phyloP scores from a whole-genome alignment of 37 sponge, comb jelly and placozoan genomes.

The Ianthella basta region DNA sequence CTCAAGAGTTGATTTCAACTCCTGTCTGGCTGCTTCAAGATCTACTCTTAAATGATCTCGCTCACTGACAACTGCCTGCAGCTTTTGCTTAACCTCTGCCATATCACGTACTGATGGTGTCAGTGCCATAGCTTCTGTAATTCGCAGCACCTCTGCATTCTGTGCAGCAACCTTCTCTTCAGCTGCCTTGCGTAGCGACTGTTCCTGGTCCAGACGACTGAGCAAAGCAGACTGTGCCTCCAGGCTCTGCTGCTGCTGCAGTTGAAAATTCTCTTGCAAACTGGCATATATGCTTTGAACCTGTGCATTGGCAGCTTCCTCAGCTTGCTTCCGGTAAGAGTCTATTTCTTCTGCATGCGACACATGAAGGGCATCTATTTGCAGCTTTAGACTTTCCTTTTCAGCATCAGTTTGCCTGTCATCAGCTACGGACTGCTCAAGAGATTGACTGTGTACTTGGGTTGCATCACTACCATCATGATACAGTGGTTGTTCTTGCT shows the following conservation, averaged over 20 bases:
- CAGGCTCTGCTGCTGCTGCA: conserved; percentile 43
- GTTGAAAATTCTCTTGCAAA: conserved; percentile 39
- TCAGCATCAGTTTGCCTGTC: conserved; percentile 16
- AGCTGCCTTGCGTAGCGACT: neutral
- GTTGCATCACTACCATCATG: no score
- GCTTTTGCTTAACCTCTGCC: neutral
- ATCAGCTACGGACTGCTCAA: no score
- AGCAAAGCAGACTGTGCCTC: conserved; percentile 25
- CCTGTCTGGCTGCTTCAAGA: neutral
- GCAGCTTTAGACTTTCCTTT: conserved; percentile 38
- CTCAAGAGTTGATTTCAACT: neutral
- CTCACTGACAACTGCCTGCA: neutral
- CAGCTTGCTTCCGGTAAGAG: conserved; percentile 28
- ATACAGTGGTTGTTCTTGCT: conserved; percentile 37
- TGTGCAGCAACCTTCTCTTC: neutral
- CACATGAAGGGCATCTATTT: conserved; percentile 1
- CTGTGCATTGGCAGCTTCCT: conserved; percentile 65
- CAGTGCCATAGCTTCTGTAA: no score
- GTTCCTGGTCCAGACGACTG: neutral
- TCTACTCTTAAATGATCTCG: neutral
- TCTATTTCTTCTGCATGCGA: conserved; percentile 45
- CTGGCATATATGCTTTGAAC: conserved; percentile 45
- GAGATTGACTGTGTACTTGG: no score
- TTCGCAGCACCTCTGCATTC: conserved; percentile 1
- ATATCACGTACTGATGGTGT: no score